Base-by-base conservation (phyloP, 2,888 invertebrate genomes). In the Volucella inanis region DNA sequence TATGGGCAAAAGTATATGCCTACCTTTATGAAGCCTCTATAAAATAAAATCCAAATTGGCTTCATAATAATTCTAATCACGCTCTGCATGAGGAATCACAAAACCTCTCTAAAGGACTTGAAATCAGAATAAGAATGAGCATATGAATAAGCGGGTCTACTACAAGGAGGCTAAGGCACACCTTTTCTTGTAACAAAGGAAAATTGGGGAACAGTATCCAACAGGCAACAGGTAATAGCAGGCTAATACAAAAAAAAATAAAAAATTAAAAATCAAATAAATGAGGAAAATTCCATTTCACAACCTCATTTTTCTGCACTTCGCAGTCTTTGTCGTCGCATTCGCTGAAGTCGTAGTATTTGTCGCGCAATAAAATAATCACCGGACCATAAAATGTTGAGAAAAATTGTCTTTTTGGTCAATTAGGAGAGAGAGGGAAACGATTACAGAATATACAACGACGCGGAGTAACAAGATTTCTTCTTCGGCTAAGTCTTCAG, bases 1-100 rank as follows among this genome's bases (percentile, higher is more conserved):
- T 22, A 22, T 22, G 22, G 22, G 22, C 22, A 22, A 22, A 78
- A 50, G 45, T 31, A 68, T 74, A 54, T 68, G 31, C 45, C 18
- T 54, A 65, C 57, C 70, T 65, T 50, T 61, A 71, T 61, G 61
- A 38, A 54, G 47, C 52, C 22, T 45, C 61, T 61, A 80, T 68
- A 74, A 68, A 65, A 52, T 65, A 67, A 67, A 70, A 50, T 67
- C 49, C 64, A 76, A 22, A 76, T 45, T 76, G 82, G 43, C 61
- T 61, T 84, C 64, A 84, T 84, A 80, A 84, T 80, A 84, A 84
- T 84, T 84, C 84, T 80, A 84, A 84, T 84, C 84, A 84, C 84
- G 84, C 59, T 57, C 12, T 31, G 18, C 18, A 39, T 22, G 3
- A 68, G 47, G 38, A 55, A 52, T 18, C 14, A 18, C 49, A 15